Conservation (phyloP, 2,797 vertebrate genomes). For the Erpetoichthys calabaricus region DNA sequence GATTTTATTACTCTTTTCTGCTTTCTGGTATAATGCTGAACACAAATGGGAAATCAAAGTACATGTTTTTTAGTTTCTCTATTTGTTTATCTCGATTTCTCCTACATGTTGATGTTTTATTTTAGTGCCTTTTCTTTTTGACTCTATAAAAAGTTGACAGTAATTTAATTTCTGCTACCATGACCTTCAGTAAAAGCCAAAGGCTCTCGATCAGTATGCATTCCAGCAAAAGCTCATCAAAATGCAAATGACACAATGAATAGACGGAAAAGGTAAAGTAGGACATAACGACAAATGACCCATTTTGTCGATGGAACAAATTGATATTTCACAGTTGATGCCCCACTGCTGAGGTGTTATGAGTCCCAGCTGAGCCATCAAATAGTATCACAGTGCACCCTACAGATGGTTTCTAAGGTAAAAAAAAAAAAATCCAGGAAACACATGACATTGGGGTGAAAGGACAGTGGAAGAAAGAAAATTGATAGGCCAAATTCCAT, state of each 20-base stretch:
- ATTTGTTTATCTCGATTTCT: no score
- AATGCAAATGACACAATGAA: constrained; percentile 23
- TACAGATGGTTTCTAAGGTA: constrained; percentile 17
- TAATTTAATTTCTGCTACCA: neutral
- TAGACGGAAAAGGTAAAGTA: constrained; percentile 27
- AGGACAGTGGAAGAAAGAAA: no score
- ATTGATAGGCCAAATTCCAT: no score
- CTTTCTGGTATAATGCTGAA: no score
- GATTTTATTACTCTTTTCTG: no score
- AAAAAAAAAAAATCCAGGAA: no score
- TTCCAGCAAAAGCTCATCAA: constrained; percentile 12
- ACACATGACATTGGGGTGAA: no score
- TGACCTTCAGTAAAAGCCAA: constrained; percentile 12
- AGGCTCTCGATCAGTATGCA: constrained; percentile 15
- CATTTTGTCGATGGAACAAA: constrained; percentile 30
- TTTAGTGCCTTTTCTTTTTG: neutral
- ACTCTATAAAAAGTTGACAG: neutral
- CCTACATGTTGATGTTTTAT: neutral
- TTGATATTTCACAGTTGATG: constrained; percentile 25
- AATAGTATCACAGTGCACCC: constrained; percentile 17
- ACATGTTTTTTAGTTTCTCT: no score
- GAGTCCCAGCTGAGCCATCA: constrained; percentile 22
- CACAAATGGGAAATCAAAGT: no score
- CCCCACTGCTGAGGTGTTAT: constrained; percentile 23
- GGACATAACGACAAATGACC: constrained; percentile 23